These are phyloP conservation scores for Amphimedon queenslandica DNA, from an alignment of 37 sponge, comb jelly and placozoan genomes.

Conservation along the genomic window DNA sequence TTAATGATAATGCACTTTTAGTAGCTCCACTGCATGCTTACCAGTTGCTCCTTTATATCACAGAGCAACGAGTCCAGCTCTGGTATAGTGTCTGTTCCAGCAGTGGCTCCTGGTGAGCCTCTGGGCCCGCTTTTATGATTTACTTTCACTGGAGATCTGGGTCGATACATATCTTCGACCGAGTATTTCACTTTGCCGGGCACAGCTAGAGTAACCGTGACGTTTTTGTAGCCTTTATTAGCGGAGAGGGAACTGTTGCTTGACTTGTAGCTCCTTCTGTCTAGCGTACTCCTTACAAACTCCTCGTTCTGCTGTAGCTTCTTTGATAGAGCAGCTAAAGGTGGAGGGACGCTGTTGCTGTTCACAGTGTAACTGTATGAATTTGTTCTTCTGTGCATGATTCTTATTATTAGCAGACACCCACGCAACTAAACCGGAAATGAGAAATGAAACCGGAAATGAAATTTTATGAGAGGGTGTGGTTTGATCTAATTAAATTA, in stretches of 20 bases:
- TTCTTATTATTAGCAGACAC: too few relatives aligned
- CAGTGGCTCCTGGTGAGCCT: not conserved
- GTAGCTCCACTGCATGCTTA: not conserved
- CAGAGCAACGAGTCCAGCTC: not conserved
- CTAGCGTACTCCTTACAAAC: not conserved
- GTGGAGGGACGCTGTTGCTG: too few relatives aligned
- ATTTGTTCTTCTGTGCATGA: conserved; percentile 10
- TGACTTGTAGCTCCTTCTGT: not conserved
- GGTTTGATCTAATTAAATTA: too few relatives aligned
- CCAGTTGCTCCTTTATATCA: not conserved
- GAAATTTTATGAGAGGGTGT: too few relatives aligned
- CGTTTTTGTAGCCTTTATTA: not conserved
- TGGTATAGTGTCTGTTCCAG: not conserved
- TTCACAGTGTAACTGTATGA: conserved; percentile 2
- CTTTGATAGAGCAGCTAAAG: too few relatives aligned
- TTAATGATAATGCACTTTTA: too few relatives aligned
- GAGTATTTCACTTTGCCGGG: not conserved
- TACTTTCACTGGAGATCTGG: not conserved
- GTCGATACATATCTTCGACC: not conserved
- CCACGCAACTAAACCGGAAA: too few relatives aligned
- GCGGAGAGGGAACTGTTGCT: not conserved
- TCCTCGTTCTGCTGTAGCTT: too few relatives aligned
- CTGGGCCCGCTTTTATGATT: too few relatives aligned
- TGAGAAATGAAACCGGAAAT: too few relatives aligned
- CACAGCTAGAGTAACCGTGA: not conserved